Conservation (phyloP, 2,888 invertebrate genomes). For the Clostera curtula region DNA sequence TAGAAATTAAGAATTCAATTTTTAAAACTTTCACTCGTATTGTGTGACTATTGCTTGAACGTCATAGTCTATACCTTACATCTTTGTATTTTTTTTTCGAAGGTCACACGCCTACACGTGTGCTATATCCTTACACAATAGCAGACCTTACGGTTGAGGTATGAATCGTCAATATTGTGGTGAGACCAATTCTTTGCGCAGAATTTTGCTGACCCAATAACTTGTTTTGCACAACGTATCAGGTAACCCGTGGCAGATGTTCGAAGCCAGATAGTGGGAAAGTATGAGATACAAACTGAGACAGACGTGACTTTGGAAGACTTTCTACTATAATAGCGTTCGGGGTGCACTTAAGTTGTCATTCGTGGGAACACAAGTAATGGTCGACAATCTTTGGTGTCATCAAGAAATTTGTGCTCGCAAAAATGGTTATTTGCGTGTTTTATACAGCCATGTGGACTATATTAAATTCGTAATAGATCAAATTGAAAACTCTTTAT, state of each 20-base stretch:
- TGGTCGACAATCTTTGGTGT: conserved; percentile 42
- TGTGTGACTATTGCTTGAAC: too few relatives aligned
- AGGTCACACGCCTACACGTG: conserved; percentile 63
- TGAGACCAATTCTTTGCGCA: conserved; percentile 30
- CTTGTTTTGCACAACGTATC: conserved; percentile 54
- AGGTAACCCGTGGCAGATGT: conserved; percentile 60
- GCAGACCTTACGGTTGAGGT: conserved; percentile 16
- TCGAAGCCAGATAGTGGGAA: conserved; percentile 54
- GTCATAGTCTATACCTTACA: too few relatives aligned
- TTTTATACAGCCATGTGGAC: too few relatives aligned
- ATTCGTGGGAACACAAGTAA: conserved; percentile 66
- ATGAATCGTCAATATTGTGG: conserved; percentile 24
- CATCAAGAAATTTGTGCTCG: too few relatives aligned
- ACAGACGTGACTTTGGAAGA: conserved; percentile 63
- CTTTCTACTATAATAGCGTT: conserved; percentile 61
- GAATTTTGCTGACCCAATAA: conserved; percentile 50
- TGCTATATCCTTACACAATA: conserved; percentile 34
- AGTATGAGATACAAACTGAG: conserved; percentile 63
- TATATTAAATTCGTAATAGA: too few relatives aligned
- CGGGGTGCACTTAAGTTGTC: conserved; percentile 56
- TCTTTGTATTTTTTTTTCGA: conserved; percentile 25
- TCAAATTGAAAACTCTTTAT: too few relatives aligned
- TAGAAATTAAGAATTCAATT: conserved; percentile 13
- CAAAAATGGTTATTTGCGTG: too few relatives aligned
- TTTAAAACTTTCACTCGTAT: conserved; percentile 35